Evolutionary conservation across 1,140 invertebrate genomes (phyloP).

Genomic region (Riptortus pedestris): DNA sequence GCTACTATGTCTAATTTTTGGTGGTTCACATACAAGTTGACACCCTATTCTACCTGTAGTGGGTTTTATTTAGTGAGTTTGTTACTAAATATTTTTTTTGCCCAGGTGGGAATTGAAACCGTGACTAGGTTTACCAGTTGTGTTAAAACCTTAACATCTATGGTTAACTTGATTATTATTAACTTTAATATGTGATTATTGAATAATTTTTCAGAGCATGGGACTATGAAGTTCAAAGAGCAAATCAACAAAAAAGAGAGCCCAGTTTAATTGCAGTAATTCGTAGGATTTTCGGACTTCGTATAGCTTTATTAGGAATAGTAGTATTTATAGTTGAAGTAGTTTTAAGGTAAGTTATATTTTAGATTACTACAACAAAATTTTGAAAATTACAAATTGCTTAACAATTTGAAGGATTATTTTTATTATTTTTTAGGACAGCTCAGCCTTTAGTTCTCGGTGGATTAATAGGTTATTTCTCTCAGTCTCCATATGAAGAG

Average conservation of each 20-base stretch:
- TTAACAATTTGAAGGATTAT: not conserved
- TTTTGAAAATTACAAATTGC: too few species aligned
- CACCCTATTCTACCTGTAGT: too few species aligned
- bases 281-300: slow-evolving; percentile 42
- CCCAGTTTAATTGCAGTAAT: slow-evolving; percentile 46
- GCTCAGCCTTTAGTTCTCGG: slow-evolving; percentile 62
- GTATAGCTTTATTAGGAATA: slow-evolving; percentile 43
- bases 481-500: slow-evolving; percentile 31
- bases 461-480: slow-evolving; percentile 56
- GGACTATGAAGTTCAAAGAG: slow-evolving; percentile 33
- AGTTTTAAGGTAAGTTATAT: slow-evolving; percentile 33
- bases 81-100: too few species aligned
- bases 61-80: too few species aligned
- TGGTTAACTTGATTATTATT: too few species aligned
- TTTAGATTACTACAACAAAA: not conserved
- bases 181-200: too few species aligned
- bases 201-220: slow-evolving; percentile 31
- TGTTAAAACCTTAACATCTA: too few species aligned
- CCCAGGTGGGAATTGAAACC: too few species aligned
- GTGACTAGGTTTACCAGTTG: too few species aligned
- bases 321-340: slow-evolving; percentile 43
- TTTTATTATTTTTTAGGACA: slow-evolving; percentile 43
- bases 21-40: too few species aligned
- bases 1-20: too few species aligned
- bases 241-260: slow-evolving; percentile 33